A percentile compares a stretch with the other conserved stretches of the same genome.
These are phyloP conservation scores for Pogonophryne albipinna DNA, from an alignment of 2,797 vertebrate genomes.

Conservation along the genomic window DNA sequence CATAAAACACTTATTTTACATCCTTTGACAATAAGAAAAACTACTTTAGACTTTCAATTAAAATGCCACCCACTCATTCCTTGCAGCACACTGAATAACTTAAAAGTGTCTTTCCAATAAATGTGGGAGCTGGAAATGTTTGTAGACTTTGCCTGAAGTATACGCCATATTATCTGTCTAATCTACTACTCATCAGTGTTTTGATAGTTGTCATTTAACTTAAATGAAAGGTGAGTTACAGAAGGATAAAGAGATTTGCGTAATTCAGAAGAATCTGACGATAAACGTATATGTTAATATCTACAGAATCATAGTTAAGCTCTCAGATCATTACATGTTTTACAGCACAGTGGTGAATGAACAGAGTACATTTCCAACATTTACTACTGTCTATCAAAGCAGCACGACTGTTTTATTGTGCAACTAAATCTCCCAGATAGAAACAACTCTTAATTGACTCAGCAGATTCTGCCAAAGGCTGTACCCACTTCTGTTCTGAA, in stretches of 20 bases:
- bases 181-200: slow-evolving; percentile 1
- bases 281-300: slow-evolving; percentile 39
- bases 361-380: slow-evolving; percentile 32
- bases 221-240: slow-evolving; percentile 13
- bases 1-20: not conserved
- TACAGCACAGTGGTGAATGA: slow-evolving; percentile 62
- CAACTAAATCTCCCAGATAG: slow-evolving; percentile 62
- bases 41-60: slow-evolving; percentile 8
- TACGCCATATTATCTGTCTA: slow-evolving; percentile 22
- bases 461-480: slow-evolving; percentile 76
- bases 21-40: too few species aligned
- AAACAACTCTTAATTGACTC: slow-evolving; percentile 74
- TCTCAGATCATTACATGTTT: slow-evolving; percentile 49
- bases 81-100: slow-evolving; percentile 1
- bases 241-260: slow-evolving; percentile 19
- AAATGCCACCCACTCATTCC: slow-evolving; percentile 24
- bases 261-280: slow-evolving; percentile 39
- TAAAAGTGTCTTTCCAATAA: slow-evolving; percentile 25
- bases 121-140: not conserved
- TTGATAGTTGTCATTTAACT: slow-evolving; percentile 8
- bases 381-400: slow-evolving; percentile 35
- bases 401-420: slow-evolving; percentile 49
- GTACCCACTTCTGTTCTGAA: slow-evolving; percentile 67
- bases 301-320: slow-evolving; percentile 19
- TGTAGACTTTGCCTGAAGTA: slow-evolving; percentile 10